Conservation (phyloP, 1,140 invertebrate genomes). For the Sesamia nonagrioides region DNA sequence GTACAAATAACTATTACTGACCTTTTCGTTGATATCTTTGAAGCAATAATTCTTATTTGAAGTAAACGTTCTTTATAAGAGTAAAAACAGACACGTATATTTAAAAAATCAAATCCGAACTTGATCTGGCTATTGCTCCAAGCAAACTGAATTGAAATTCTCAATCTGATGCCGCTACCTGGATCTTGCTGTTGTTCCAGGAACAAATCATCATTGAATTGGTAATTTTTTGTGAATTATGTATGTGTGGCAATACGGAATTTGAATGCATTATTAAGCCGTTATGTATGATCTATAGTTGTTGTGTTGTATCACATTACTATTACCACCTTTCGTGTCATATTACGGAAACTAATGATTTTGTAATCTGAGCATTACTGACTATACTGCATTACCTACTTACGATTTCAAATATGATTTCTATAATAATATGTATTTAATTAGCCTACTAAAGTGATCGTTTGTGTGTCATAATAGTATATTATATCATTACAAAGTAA, state of each 20-base stretch:
- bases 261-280: slow-evolving; percentile 21
- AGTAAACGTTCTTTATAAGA: no score
- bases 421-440: no score
- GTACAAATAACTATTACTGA: no score
- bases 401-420: no score
- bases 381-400: no score
- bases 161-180: slow-evolving; percentile 3
- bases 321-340: slow-evolving; percentile 8
- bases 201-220: slow-evolving; percentile 52
- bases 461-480: no score
- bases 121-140: background rate
- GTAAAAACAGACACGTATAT: background rate
- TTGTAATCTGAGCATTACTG: background rate
- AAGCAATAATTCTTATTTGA: no score
- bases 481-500: no score
- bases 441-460: no score
- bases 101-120: background rate
- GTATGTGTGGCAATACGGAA: slow-evolving; percentile 53
- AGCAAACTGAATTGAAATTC: background rate
- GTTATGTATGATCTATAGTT: background rate
- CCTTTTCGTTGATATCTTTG: no score
- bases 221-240: slow-evolving; percentile 64
- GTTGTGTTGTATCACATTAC: background rate
- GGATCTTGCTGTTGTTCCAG: slow-evolving; percentile 18
- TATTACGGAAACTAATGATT: slow-evolving; percentile 23